phyloP scores from a whole-genome alignment of 2,888 invertebrate genomes.

The Meghimatium bilineatum region DNA sequence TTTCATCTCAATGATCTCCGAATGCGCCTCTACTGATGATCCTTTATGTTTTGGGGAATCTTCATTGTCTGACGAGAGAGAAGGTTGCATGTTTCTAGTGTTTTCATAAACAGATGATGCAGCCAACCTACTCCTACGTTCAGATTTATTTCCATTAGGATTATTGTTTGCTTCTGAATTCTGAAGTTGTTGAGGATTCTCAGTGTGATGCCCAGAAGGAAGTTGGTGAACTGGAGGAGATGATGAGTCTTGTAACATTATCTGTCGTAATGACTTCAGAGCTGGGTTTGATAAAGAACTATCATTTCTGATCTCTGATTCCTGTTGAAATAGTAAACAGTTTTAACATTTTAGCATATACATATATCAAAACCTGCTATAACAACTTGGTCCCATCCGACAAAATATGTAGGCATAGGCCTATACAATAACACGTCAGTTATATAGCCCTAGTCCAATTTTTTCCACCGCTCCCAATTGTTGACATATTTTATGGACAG shows the following conservation, averaged over 20 bases:
- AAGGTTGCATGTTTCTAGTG: not conserved
- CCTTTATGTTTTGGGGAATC: not conserved
- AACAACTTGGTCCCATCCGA: too few species aligned
- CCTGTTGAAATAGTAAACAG: slow-evolving; percentile 20
- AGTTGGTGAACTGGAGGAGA: not conserved
- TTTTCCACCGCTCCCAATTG: too few species aligned
- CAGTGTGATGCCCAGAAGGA: not conserved
- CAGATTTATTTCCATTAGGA: not conserved
- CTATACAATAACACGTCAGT: too few species aligned
- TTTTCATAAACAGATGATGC: slow-evolving; percentile 25
- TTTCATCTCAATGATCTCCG: slow-evolving; percentile 16
- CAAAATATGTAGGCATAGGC: too few species aligned
- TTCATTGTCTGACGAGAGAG: not conserved
- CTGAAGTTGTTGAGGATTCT: not conserved
- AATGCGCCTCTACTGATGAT: not conserved
- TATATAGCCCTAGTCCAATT: too few species aligned
- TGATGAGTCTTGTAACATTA: slow-evolving; percentile 15
- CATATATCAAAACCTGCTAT: too few species aligned
- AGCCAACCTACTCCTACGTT: slow-evolving; percentile 3
- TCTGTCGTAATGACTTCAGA: not conserved
- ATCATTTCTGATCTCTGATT: not conserved
- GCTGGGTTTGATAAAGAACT: not conserved
- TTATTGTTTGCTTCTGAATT: not conserved
- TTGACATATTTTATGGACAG: too few species aligned
- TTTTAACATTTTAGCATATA: too few species aligned